Base-by-base conservation (phyloP, 2,888 invertebrate species). In the Synanthedon formicaeformis region DNA sequence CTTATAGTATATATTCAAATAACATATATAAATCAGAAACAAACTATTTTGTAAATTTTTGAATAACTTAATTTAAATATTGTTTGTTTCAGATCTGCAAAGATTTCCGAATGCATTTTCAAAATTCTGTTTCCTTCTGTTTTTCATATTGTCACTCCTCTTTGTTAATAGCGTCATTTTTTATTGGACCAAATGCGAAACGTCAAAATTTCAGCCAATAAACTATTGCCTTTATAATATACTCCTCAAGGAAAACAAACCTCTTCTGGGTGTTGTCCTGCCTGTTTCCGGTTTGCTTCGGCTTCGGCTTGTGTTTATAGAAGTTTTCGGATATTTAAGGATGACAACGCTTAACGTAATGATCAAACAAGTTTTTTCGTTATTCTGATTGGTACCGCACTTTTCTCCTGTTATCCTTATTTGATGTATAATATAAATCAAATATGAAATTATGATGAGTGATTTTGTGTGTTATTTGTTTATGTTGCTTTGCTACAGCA, bases 361-460 rank as follows among this genome's bases (percentile, higher is more conserved):
- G 86, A 86, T 86, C 75, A 83, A 86, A 84, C 84, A 80, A 67
- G 71, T 75, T 72, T 69, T 64, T 68, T 66, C 66, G 58, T 70
- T 73, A 34, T 76, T 71, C 57, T 77, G 70, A 78, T 68, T 76
- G 70, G 61, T 67, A 65, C 52, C 56, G 56, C 61, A 57, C 56
- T 60, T 61, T 60, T 61, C 67, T 53, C 57, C 52, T 58, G 58
- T 60, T 55, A 53, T 60, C 61, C 61, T 50, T n/a, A 50, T 45
- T 51, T 27, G 16, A 48, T 18, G 14, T 51, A 52, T 13, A 53
- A 53, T 10, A 34, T 34, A 10, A 57, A 60, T 60, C 60, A 75
- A 78, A 56, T 71, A 87, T 87, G 86, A 84, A 73, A 84, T 84
- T 84, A 87, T 82, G 81, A 87, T 87, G 86, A 84, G 73, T 71